Conservation (phyloP, 2,888 invertebrate species). For the Caenorhabditis auriculariae region DNA sequence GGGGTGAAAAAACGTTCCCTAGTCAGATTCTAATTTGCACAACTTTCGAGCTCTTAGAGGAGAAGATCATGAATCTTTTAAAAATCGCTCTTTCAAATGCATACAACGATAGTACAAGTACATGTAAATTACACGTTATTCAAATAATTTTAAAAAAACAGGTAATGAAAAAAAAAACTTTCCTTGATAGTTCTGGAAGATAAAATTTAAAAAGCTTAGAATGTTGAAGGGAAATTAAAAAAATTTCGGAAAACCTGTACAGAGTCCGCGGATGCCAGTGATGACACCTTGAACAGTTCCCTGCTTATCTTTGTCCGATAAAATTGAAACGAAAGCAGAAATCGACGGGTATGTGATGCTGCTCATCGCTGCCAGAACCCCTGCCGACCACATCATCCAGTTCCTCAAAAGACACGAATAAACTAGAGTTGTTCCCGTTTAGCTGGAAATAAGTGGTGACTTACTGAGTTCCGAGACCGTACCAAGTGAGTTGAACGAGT, state of each 20-base stretch:
- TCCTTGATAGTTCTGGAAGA: neutral
- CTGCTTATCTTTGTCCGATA: conserved; percentile 95
- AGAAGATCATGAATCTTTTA: no score
- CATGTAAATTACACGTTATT: no score
- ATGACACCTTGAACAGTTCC: conserved; percentile 96
- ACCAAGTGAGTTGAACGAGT: conserved; percentile 89
- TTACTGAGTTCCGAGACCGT: conserved; percentile 55
- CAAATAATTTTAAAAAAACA: no score
- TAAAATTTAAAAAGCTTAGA: neutral
- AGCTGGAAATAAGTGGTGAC: no score
- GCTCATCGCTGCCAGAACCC: conserved; percentile 89
- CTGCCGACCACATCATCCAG: conserved; percentile 99
- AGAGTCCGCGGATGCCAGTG: conserved; percentile 95
- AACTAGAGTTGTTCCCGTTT: neutral
- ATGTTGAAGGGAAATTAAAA: neutral
- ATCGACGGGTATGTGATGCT: conserved; percentile 98
- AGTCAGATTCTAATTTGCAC: no score
- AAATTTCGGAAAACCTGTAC: conserved; percentile 81
- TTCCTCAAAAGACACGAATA: conserved; percentile 22
- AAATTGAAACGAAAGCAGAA: conserved; percentile 94
- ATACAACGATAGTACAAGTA: no score
- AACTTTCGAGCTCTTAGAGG: no score
- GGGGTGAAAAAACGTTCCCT: no score
- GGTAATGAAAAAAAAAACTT: neutral
- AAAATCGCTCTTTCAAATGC: no score